These are phyloP conservation scores for Agrypnia vestita DNA, from an alignment of 1,140 invertebrate species.

Conservation along the genomic window DNA sequence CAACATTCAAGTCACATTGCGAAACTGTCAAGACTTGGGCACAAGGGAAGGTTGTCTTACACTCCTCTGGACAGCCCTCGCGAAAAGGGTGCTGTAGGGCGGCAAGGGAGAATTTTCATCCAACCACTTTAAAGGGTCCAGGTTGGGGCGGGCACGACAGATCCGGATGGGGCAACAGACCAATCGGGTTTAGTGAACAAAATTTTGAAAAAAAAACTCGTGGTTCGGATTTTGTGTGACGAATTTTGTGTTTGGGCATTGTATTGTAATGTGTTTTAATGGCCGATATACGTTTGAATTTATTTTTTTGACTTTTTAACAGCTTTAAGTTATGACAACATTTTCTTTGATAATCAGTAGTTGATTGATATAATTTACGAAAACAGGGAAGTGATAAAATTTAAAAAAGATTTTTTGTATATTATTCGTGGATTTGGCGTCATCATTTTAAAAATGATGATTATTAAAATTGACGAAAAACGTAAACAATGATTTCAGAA, in stretches of 20 bases:
- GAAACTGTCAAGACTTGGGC: constrained; percentile 46
- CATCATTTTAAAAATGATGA: too few species aligned
- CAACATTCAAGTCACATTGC: constrained; percentile 38
- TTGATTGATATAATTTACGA: too few species aligned
- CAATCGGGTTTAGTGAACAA: constrained; percentile 35
- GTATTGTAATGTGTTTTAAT: background rate
- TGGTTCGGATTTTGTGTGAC: background rate
- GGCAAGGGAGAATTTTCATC: constrained; percentile 78
- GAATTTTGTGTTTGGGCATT: background rate
- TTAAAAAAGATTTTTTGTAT: too few species aligned
- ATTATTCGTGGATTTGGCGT: too few species aligned
- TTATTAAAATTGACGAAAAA: too few species aligned
- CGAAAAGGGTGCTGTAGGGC: constrained; percentile 77
- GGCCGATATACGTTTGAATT: background rate
- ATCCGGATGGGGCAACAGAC: constrained; percentile 8
- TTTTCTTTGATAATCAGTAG: too few species aligned
- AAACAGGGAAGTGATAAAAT: too few species aligned
- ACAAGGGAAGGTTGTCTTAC: constrained; percentile 69
- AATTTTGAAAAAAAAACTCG: constrained; percentile 33
- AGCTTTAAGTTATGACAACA: too few species aligned
- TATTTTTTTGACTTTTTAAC: background rate
- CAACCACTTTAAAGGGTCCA: constrained; percentile 73
- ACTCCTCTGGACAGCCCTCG: constrained; percentile 76
- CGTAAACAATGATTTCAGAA: too few species aligned
- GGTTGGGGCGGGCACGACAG: background rate